Conservation (phyloP, 2,888 invertebrate genomes). For the Rutpela maculata region DNA sequence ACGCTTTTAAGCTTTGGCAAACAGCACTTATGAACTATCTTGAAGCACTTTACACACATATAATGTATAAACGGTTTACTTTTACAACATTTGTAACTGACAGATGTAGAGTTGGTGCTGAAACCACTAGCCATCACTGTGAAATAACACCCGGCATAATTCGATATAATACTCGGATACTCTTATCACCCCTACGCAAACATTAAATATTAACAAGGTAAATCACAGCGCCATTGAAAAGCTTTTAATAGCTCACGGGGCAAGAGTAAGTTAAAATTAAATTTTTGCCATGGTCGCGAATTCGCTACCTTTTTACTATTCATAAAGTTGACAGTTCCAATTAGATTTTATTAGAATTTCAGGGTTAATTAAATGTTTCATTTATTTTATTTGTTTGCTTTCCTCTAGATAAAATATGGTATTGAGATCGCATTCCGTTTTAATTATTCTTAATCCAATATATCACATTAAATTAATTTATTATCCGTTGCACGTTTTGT, state of each 20-base stretch:
- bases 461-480: constrained; percentile 25
- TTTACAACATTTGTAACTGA: constrained; percentile 21
- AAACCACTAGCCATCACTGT: not conserved
- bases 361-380: constrained; percentile 11
- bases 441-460: constrained; percentile 26
- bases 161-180: constrained; percentile 2
- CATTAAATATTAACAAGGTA: constrained; percentile 33
- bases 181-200: constrained; percentile 1
- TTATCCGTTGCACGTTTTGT: not conserved
- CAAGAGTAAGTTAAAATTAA: constrained; percentile 14
- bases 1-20: constrained; percentile 16
- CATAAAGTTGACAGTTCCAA: constrained; percentile 23
- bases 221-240: constrained; percentile 12
- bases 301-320: constrained; percentile 13
- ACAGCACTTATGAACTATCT: constrained; percentile 19
- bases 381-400: constrained; percentile 29
- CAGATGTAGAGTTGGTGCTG: constrained; percentile 3
- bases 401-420: constrained; percentile 18
- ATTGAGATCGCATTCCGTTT: constrained; percentile 14
- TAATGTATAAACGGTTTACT: constrained; percentile 24
- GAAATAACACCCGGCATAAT: not conserved
- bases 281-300: constrained; percentile 14
- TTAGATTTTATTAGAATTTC: constrained; percentile 23
- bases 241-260: constrained; percentile 11
- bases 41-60: constrained; percentile 20